Evolutionary conservation across 2,797 vertebrate genomes (phyloP).

Genomic region (Tiaroga cobitis): DNA sequence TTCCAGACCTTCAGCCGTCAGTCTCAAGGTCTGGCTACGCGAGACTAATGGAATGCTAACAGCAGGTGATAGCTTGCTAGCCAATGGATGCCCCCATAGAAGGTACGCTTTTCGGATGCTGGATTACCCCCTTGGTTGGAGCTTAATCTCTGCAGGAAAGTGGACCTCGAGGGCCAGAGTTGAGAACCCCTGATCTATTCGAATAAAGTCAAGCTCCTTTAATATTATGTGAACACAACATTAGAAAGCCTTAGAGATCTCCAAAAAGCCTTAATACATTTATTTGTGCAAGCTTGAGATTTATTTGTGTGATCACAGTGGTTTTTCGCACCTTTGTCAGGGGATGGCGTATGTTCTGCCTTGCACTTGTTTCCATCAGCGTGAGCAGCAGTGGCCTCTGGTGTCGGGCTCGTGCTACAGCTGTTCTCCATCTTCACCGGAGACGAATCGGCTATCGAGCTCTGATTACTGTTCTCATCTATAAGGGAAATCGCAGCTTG

Average conservation of each 20-base stretch:
- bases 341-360: slow-evolving; percentile 82
- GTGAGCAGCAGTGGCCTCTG: slow-evolving; percentile 79
- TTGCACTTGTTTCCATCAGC: slow-evolving; percentile 78
- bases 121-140: background rate
- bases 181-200: background rate
- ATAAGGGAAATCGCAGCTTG: background rate
- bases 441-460: slow-evolving; percentile 95
- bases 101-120: too few relatives aligned
- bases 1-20: too few relatives aligned
- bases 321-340: slow-evolving; percentile 74
- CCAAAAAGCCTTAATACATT: background rate
- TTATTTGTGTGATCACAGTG: background rate
- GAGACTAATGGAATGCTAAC: too few relatives aligned
- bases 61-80: too few relatives aligned
- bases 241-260: too few relatives aligned
- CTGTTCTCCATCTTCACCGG: slow-evolving; percentile 96
- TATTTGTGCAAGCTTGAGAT: slow-evolving; percentile 1
- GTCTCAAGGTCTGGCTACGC: too few relatives aligned
- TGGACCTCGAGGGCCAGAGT: too few relatives aligned
- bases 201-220: background rate
- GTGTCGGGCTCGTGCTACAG: slow-evolving; percentile 92
- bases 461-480: slow-evolving; percentile 99
- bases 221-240: background rate
- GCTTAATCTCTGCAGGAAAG: background rate
- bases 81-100: too few relatives aligned